Percentiles rank a stretch among this genome's conserved stretches.
phyloP scores from a whole-genome alignment of 2,113 vertebrate genomes.

The Cyanistes caeruleus region DNA sequence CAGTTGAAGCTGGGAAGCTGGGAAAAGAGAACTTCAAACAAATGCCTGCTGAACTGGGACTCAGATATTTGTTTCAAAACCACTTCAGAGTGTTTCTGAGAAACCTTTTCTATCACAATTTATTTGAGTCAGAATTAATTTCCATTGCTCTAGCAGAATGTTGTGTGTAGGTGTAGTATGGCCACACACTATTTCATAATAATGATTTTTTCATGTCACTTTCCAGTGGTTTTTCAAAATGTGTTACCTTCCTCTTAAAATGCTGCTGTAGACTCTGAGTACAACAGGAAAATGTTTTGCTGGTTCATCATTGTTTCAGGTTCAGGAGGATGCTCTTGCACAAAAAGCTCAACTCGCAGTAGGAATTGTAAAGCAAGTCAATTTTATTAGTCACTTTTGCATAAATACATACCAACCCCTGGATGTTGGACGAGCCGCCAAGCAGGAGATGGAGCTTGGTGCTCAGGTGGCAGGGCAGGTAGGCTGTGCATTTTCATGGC shows the following conservation, averaged over 20 bases:
- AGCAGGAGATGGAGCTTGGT: neutral
- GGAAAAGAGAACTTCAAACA: neutral
- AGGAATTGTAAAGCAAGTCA: neutral
- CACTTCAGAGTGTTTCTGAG: neutral
- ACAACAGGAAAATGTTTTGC: neutral
- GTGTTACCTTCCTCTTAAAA: neutral
- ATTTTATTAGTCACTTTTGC: neutral
- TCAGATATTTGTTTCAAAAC: neutral
- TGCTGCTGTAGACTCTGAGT: neutral
- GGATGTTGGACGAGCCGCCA: accelerated
- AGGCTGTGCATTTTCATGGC: neutral
- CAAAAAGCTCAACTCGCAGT: neutral
- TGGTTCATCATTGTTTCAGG: neutral
- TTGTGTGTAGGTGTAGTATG: neutral
- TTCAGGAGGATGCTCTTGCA: neutral
- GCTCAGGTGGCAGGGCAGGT: neutral
- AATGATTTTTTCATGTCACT: neutral
- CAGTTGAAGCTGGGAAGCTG: neutral
- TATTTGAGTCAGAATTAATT: neutral
- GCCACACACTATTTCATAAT: neutral
- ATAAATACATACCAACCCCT: neutral
- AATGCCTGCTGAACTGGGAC: neutral
- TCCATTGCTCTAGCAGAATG: neutral
- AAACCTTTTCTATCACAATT: neutral
- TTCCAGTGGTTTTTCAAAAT: neutral